Percentiles rank a stretch among this genome's conserved stretches.
These are phyloP conservation scores for Gymnocheta viridis DNA, from an alignment of 2,888 invertebrate species.

Conservation along the genomic window DNA sequence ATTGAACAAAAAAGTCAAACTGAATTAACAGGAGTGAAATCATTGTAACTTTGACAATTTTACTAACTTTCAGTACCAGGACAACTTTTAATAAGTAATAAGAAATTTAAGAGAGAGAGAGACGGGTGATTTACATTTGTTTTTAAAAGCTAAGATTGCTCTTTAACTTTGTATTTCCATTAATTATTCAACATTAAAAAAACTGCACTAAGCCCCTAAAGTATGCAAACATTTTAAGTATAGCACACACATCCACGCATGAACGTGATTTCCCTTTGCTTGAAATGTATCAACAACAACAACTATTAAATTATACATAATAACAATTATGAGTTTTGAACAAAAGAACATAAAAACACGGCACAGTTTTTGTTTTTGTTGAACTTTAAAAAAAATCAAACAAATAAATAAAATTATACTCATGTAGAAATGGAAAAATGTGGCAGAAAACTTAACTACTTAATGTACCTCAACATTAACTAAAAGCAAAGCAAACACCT, in stretches of 20 bases:
- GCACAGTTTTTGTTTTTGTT: slow-evolving; percentile 17
- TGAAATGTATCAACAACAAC: not conserved
- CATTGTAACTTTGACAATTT: too few species aligned
- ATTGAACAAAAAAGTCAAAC: not conserved
- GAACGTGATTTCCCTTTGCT: slow-evolving; percentile 33
- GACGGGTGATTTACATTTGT: too few species aligned
- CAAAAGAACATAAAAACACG: slow-evolving; percentile 11
- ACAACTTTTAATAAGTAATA: too few species aligned
- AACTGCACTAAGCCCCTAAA: slow-evolving; percentile 3
- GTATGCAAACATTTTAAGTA: slow-evolving; percentile 40
- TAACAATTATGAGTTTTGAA: slow-evolving; percentile 47
- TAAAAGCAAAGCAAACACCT: slow-evolving; percentile 27
- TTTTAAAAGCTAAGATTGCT: too few species aligned
- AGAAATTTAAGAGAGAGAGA: too few species aligned
- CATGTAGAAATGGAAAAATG: slow-evolving; percentile 23
- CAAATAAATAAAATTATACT: slow-evolving; percentile 30
- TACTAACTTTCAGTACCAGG: too few species aligned
- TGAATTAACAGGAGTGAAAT: too few species aligned
- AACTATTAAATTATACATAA: not conserved
- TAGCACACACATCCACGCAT: slow-evolving; percentile 11
- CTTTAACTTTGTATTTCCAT: too few species aligned
- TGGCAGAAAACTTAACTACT: slow-evolving; percentile 42
- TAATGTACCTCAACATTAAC: slow-evolving; percentile 42
- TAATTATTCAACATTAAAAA: not conserved
- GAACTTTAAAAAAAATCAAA: slow-evolving; percentile 8